Conservation (phyloP, 1,140 invertebrate genomes). For the Temnothorax longispinosus region DNA sequence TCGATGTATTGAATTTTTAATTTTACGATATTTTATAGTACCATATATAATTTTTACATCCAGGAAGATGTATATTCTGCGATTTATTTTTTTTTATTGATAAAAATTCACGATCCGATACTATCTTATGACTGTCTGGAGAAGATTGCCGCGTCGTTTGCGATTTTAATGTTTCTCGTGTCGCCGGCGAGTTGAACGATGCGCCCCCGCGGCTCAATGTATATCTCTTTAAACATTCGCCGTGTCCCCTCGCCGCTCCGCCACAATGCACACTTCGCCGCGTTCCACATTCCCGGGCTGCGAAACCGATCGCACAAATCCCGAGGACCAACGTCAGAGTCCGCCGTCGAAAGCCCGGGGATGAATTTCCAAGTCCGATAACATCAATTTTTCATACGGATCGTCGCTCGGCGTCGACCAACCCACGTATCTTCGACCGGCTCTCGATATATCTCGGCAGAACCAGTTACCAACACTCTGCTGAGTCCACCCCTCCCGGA, state of each 20-base stretch:
- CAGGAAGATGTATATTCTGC: background rate
- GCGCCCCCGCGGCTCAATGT: background rate
- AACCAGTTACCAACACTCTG: background rate
- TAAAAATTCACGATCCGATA: background rate
- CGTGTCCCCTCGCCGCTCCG: background rate
- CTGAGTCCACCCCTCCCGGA: background rate
- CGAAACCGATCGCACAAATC: slow-evolving; percentile 49
- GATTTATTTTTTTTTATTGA: background rate
- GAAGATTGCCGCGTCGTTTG: background rate
- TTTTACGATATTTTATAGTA: background rate
- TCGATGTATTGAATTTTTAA: background rate
- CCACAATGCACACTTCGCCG: slow-evolving; percentile 27
- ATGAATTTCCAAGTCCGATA: slow-evolving; percentile 72
- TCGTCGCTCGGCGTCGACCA: slow-evolving; percentile 39
- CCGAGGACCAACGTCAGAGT: slow-evolving; percentile 24
- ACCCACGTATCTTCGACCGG: slow-evolving; percentile 17
- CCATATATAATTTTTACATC: background rate
- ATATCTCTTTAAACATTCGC: slow-evolving; percentile 27
- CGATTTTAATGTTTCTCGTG: slow-evolving; percentile 53
- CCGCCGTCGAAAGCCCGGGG: slow-evolving; percentile 40
- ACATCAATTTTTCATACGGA: slow-evolving; percentile 73
- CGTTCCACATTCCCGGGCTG: background rate
- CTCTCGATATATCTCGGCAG: slow-evolving; percentile 25
- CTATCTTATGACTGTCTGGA: background rate
- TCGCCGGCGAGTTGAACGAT: background rate